Percentiles rank a stretch among this genome's conserved stretches.
Evolutionary conservation across 2,888 invertebrate genomes (phyloP).

Genomic region (Callyntrura guangdongensis): DNA sequence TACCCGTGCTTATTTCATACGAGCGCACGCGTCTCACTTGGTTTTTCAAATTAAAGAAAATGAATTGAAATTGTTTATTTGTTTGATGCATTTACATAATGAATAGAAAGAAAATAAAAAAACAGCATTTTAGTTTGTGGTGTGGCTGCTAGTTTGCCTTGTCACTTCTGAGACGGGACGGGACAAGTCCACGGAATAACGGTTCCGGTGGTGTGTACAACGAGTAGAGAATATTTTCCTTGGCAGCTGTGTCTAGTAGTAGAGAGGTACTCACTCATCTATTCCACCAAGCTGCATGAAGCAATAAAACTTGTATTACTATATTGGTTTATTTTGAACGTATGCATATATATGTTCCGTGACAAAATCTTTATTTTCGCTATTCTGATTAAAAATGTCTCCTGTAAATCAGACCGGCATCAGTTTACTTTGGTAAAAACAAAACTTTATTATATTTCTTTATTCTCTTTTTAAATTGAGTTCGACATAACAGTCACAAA

Average conservation of each 20-base stretch:
- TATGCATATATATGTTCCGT: slow-evolving; percentile 48
- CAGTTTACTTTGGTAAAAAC: not conserved
- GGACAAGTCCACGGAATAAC: too few species aligned
- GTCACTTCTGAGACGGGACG: too few species aligned
- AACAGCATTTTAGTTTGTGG: slow-evolving; percentile 16
- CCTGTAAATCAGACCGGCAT: not conserved
- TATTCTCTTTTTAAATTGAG: not conserved
- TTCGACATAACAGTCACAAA: not conserved
- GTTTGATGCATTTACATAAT: slow-evolving; percentile 38
- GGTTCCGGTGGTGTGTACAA: not conserved
- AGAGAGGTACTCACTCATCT: not conserved
- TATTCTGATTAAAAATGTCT: slow-evolving; percentile 68
- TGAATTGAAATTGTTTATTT: slow-evolving; percentile 25
- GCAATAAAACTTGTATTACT: too few species aligned
- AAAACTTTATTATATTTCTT: not conserved
- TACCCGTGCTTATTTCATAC: not conserved
- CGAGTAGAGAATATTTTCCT: not conserved
- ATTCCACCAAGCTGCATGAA: not conserved
- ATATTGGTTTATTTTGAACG: not conserved
- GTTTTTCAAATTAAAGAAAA: slow-evolving; percentile 42
- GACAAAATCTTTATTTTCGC: slow-evolving; percentile 46
- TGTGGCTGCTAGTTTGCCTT: not conserved
- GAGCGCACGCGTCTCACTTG: not conserved
- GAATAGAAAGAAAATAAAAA: slow-evolving; percentile 3
- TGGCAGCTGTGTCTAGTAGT: not conserved